phyloP scores from a whole-genome alignment of 2,113 vertebrate genomes.

The Corydoras maculifer region DNA sequence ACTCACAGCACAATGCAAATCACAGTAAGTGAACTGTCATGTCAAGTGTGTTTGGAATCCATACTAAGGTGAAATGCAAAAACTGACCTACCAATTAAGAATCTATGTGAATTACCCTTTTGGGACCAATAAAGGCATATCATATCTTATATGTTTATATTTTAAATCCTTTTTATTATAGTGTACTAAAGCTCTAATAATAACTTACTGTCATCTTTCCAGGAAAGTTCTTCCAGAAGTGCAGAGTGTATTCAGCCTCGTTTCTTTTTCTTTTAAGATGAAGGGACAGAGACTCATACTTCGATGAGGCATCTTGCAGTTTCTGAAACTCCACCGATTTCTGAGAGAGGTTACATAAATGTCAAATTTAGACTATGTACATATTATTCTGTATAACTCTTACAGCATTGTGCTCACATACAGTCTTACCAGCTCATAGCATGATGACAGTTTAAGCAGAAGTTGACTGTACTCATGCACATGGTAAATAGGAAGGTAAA shows the following conservation, averaged over 20 bases:
- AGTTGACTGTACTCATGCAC: slow-evolving; percentile 82
- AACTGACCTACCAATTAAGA: too few relatives aligned
- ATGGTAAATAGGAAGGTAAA: slow-evolving; percentile 80
- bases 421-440: slow-evolving; percentile 85
- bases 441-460: slow-evolving; percentile 86
- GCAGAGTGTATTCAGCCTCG: slow-evolving; percentile 83
- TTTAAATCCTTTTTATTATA: too few relatives aligned
- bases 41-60: too few relatives aligned
- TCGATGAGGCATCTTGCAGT: slow-evolving; percentile 81
- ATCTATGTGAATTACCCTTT: too few relatives aligned
- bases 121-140: too few relatives aligned
- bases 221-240: slow-evolving; percentile 97
- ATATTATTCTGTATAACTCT: too few relatives aligned
- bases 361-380: too few relatives aligned
- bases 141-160: too few relatives aligned
- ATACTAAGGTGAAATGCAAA: too few relatives aligned
- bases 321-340: slow-evolving; percentile 80
- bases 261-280: slow-evolving; percentile 82
- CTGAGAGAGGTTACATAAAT: slow-evolving; percentile 49
- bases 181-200: too few relatives aligned
- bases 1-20: neutral
- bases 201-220: slow-evolving; percentile 91
- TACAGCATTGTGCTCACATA: slow-evolving; percentile 5
- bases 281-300: slow-evolving; percentile 77
- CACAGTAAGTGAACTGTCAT: too few relatives aligned